A percentile compares a stretch with the other conserved stretches of the same genome.
phyloP scores from a whole-genome alignment of 2,888 invertebrate species.

The Pimpla rufipes region DNA sequence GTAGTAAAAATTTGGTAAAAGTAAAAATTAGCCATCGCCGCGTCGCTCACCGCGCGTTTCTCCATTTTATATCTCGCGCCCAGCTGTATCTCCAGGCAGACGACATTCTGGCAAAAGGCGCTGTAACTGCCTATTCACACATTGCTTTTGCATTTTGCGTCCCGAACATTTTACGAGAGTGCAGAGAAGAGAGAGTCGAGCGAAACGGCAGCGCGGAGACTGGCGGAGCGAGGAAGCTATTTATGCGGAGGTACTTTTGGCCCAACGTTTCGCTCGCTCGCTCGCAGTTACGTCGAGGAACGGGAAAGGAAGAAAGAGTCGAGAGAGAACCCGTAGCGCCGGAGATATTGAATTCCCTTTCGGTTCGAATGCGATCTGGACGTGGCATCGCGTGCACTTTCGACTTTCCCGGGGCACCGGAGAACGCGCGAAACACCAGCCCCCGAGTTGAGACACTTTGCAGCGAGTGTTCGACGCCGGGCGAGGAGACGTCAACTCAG shows the following conservation, averaged over 20 bases:
- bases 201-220: slow-evolving; percentile 20
- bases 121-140: neutral
- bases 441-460: slow-evolving; percentile 40
- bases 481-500: slow-evolving; percentile 62
- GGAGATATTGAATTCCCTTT: slow-evolving; percentile 77
- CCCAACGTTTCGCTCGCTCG: too few species aligned
- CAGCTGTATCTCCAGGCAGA: too few species aligned
- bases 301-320: slow-evolving; percentile 32
- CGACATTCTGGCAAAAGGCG: neutral
- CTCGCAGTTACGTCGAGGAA: slow-evolving; percentile 67
- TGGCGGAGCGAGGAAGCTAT: slow-evolving; percentile 63
- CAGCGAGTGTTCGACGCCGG: slow-evolving; percentile 37
- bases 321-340: slow-evolving; percentile 46
- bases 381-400: slow-evolving; percentile 69
- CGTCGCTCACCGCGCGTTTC: too few species aligned
- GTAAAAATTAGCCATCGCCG: too few species aligned
- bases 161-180: neutral
- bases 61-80: too few species aligned
- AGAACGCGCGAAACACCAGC: slow-evolving; percentile 43
- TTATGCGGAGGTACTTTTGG: slow-evolving; percentile 73
- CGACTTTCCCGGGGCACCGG: slow-evolving; percentile 42
- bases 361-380: slow-evolving; percentile 70
- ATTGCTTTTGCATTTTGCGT: neutral
- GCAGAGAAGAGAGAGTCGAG: neutral
- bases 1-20: too few species aligned